Evolutionary conservation across 2,113 vertebrate species (phyloP), one percentile per base, ranked within the genome.

Genomic region (Marmota monax): DNA sequence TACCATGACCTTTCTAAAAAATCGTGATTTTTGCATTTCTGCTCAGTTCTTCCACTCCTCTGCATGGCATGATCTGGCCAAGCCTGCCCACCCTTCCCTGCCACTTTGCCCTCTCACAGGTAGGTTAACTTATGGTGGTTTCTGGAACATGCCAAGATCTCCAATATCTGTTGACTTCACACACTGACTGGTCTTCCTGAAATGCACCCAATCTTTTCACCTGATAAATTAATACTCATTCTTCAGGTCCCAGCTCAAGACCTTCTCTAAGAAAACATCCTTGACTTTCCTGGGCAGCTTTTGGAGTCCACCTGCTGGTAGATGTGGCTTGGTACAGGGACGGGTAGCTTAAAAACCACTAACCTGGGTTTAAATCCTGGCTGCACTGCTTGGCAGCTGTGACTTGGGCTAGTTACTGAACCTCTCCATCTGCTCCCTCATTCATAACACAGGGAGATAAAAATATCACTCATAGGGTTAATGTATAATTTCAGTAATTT

Each of bases 1-100:
- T 34, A 45, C 11, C 32, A 13, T 0, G 34, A 42, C 37, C 22
- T 93, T 85, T 91, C 39, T 85, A 67, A 84, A 93, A 11, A 67
- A 72, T 56, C 37, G 10, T 84, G 63, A 65, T 56, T 92, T 92
- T 84, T 53, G 7, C 13, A 14, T 90, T 74, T 89, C 88, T 63
- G 74, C n/a, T 78, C 61, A 8, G 48, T 39, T 84, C 34, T 56
- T 72, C 80, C 29, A 61, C 12, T n/a, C 72, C 39, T 90, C 16
- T 12, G 4, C 37, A 6, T 25, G 48, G 70, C 18, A 1, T 14
- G 27, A 45, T 5, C 17, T 32, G n/a, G 45, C 48, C 77, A 25
- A 25, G 14, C 39, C 48, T 39, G 12, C 29, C 29, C 45, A 53
- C 27, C 34, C 3, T 23, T 14, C 13, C 29, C 34, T 63, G 23